These are phyloP conservation scores for Salvelinus alpinus DNA, from an alignment of 2,113 vertebrate species.

Conservation along the genomic window DNA sequence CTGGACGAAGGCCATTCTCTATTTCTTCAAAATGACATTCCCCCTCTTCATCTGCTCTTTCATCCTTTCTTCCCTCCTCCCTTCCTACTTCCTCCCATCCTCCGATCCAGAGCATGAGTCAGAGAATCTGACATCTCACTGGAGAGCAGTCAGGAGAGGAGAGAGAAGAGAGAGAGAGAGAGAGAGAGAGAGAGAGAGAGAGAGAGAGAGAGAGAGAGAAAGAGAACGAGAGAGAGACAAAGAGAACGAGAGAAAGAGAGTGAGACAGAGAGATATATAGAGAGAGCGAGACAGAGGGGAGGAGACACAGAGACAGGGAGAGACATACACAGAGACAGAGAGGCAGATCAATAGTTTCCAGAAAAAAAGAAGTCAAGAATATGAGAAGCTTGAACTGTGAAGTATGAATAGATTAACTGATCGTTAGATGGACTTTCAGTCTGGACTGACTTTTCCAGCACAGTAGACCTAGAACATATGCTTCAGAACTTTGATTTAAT, in stretches of 20 bases:
- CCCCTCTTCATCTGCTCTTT: slow-evolving; percentile 49
- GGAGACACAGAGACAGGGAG: slow-evolving; percentile 22
- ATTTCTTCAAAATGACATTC: slow-evolving; percentile 68
- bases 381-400: not conserved
- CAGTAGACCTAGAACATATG: no score
- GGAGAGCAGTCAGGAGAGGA: not conserved
- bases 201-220: slow-evolving; percentile 30
- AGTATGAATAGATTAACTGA: no score
- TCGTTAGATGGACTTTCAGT: no score
- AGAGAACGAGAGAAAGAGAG: slow-evolving; percentile 30
- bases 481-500: no score
- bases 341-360: slow-evolving; percentile 52
- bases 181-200: slow-evolving; percentile 32
- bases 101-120: slow-evolving; percentile 65
- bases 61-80: slow-evolving; percentile 58
- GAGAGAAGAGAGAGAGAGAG: slow-evolving; percentile 38
- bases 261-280: slow-evolving; percentile 26
- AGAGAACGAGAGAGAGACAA: slow-evolving; percentile 23
- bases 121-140: slow-evolving; percentile 69
- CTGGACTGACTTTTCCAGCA: no score
- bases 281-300: slow-evolving; percentile 35
- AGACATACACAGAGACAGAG: slow-evolving; percentile 15
- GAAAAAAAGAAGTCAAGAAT: slow-evolving; percentile 52
- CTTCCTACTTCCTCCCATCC: slow-evolving; percentile 58
- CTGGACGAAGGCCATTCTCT: slow-evolving; percentile 70